Conservation (phyloP, 2,797 vertebrate species). For the Chelidonichthys spinosus region DNA sequence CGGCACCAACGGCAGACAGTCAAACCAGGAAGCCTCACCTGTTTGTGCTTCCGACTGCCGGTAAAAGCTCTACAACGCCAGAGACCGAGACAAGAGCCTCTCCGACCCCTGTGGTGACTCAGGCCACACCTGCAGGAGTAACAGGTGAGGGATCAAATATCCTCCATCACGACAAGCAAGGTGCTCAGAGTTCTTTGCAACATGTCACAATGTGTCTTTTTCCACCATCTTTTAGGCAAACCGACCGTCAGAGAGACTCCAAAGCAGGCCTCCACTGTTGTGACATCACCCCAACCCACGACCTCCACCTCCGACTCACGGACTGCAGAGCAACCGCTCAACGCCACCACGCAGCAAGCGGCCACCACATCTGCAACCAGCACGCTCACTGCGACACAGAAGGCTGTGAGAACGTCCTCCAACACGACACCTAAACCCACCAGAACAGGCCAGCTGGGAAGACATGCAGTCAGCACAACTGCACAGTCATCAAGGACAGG, state of each 20-base stretch:
- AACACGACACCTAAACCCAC: constrained; percentile 37
- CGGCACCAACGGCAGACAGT: constrained; percentile 19
- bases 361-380: constrained; percentile 41
- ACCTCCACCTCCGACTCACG: constrained; percentile 27
- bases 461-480: constrained; percentile 47
- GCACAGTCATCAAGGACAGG: constrained; percentile 65
- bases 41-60: constrained; percentile 51
- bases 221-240: constrained; percentile 51
- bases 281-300: constrained; percentile 34
- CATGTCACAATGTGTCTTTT: constrained; percentile 19
- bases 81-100: constrained; percentile 49
- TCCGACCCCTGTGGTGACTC: constrained; percentile 24
- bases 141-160: constrained; percentile 68
- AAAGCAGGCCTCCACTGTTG: constrained; percentile 47
- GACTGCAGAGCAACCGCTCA: constrained; percentile 14
- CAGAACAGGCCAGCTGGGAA: constrained; percentile 45
- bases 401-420: constrained; percentile 20
- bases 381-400: constrained; percentile 27
- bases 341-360: constrained; percentile 43
- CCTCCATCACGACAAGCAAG: background rate
- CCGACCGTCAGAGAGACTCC: constrained; percentile 34
- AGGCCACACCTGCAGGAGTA: constrained; percentile 33
- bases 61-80: constrained; percentile 24
- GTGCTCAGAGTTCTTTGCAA: background rate
- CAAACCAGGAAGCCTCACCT: constrained; percentile 41